Base-by-base conservation (phyloP, 1,140 invertebrate species). In the Drosophila kurseongensis region DNA sequence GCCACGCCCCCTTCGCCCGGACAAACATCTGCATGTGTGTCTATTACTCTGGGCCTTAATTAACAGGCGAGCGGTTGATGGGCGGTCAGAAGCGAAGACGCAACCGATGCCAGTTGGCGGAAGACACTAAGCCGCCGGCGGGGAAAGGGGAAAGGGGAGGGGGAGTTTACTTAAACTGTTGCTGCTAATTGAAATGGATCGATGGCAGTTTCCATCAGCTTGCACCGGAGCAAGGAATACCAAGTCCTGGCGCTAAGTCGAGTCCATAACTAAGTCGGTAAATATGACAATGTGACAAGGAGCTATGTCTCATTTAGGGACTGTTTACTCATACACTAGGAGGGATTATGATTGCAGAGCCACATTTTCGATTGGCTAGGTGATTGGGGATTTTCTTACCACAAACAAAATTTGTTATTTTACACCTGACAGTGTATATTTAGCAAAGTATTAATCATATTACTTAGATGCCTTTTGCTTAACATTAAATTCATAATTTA, bases 101-200 rank as follows among this genome's bases (percentile, higher is more conserved):
- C 23, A 44, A 27, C 18, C 14, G 14, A 36, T 9, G 32, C 10
- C 47, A 47, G 44, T 27, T 23, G 54, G 40, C 40, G 40, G 23
- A n/a, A 16, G 47, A 36, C 29, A 36, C 47, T 68, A 66, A 66
- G 60, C 59, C 47, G 14, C 32, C 9, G 18, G 29, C 29, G 14
- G 13, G 12, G 29, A 14, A n/a, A n/a, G n/a, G n/a, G n/a, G n/a
- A n/a, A n/a, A 14, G 13, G 12, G 27, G 23, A 1, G 5, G 41
- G 55, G 14, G 4, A 10, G 59, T 16, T 40, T 18, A 18, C 36
- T 14, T 44, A 45, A 55, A 55, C 66, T 54, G 62, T 69, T 45
- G 40, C 66, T 40, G 50, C 67, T 69, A 57, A 68, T 71, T 69
- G 67, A 68, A 71, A 41, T 36, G 67, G 36, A 71, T 71, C 51